Conservation (phyloP, 2,113 vertebrate genomes). For the Hypomesus transpacificus region DNA sequence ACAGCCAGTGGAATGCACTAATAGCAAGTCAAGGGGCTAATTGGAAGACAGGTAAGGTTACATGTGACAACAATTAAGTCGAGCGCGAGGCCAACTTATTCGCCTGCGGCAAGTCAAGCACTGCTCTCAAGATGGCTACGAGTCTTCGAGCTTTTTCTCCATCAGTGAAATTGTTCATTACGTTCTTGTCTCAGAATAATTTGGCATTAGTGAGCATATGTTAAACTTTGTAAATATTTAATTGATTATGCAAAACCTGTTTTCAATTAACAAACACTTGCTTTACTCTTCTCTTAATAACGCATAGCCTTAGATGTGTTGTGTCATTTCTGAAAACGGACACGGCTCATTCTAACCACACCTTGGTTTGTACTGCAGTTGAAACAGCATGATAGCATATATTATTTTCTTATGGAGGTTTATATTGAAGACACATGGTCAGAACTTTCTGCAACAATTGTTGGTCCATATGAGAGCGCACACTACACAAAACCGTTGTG, state of each 20-base stretch:
- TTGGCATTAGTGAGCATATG: too few relatives aligned
- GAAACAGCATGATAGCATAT: background rate
- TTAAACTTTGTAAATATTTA: too few relatives aligned
- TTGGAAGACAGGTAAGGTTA: conserved; percentile 79
- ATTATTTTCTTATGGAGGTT: background rate
- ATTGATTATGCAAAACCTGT: too few relatives aligned
- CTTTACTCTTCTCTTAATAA: too few relatives aligned
- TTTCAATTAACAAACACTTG: too few relatives aligned
- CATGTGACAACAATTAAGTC: conserved; percentile 78
- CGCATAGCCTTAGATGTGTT: too few relatives aligned
- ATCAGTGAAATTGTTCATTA: conserved; percentile 9
- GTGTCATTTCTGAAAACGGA: background rate
- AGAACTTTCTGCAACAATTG: conserved; percentile 9
- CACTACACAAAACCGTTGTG: background rate
- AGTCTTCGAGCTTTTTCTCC: conserved; percentile 33
- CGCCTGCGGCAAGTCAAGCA: conserved; percentile 53
- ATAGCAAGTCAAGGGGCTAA: conserved; percentile 73
- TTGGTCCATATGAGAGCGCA: conserved; percentile 9
- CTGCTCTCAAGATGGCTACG: conserved; percentile 37
- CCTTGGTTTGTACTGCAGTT: background rate
- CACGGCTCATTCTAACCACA: too few relatives aligned
- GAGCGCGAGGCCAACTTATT: conserved; percentile 63
- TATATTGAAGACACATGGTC: background rate
- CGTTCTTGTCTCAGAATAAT: background rate
- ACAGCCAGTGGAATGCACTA: conserved; percentile 66